Evolutionary conservation across 2,888 invertebrate species (phyloP), one percentile per base, ranked within the genome.

Genomic region (Drosophila rellima): DNA sequence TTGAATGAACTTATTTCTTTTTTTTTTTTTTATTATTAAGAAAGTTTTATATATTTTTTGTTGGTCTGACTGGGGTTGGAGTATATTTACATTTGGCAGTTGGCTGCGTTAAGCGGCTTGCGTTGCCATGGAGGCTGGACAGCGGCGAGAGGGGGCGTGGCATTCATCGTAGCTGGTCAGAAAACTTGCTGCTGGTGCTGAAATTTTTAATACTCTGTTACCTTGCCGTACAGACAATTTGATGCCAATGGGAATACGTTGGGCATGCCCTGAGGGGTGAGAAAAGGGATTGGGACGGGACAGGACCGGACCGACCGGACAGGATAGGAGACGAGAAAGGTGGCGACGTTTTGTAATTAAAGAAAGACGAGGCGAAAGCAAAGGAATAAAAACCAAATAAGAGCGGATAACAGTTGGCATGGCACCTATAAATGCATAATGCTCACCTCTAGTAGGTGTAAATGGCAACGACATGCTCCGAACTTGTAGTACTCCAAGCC

Each of bases 11-110:
- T 63, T 70, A 40, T 52, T 68, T 67, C 54, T 47, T 50, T 52
- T 44, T 33, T 47, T 75, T 75, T 72, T 80, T 82, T 73, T 65
- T 82, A 85, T 88, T 82, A 82, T 82, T 82, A 88, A 82, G 82
- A 88, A 82, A 82, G 82, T 82, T 82, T 82, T 82, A 88, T 82
- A 80, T 82, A 73, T 78, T 77, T 85, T 82, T 84, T 64, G 63
- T 83, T 70, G 81, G 70, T 65, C 65, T 62, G 40, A 59, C 65
- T 57, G 51, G 71, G 80, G 72, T 66, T 78, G 81, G 87, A 80
- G 84, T 86, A 88, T 88, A 83, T 83, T 83, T 83, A 83, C 82
- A 83, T 83, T 83, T 86, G 82, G 87, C 88, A 88, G 82, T 88
- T 74, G 87, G 87, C 78, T 86, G 88, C 88, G 82, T 88, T 83